These are phyloP conservation scores for Amphipyra berbera DNA, from an alignment of 2,888 invertebrate species.

Conservation along the genomic window DNA sequence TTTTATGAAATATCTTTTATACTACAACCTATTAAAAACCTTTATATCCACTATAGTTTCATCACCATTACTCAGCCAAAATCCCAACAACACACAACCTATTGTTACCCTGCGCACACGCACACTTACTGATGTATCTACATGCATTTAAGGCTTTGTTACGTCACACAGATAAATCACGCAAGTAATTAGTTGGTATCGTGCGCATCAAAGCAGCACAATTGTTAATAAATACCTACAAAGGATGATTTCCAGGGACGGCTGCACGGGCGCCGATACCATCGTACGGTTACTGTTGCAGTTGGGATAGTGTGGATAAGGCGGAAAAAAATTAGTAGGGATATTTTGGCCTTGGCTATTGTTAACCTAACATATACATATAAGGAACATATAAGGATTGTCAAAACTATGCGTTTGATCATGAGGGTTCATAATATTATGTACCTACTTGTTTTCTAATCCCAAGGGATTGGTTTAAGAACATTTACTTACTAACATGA, in stretches of 20 bases:
- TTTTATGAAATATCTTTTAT: too few relatives aligned
- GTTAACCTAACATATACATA: too few relatives aligned
- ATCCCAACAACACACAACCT: constrained; percentile 22
- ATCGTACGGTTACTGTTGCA: constrained; percentile 60
- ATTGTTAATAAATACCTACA: constrained; percentile 84
- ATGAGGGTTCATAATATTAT: too few relatives aligned
- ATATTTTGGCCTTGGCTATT: background rate
- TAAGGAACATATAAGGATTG: too few relatives aligned
- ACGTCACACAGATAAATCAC: constrained; percentile 68
- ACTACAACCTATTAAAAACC: background rate
- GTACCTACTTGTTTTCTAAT: too few relatives aligned
- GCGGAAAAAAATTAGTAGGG: background rate
- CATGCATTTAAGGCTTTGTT: constrained; percentile 38
- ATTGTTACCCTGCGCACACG: constrained; percentile 40
- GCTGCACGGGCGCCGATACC: constrained; percentile 65
- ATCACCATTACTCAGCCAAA: constrained; percentile 27
- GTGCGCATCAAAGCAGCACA: constrained; percentile 72
- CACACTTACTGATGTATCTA: constrained; percentile 7
- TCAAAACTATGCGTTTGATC: too few relatives aligned
- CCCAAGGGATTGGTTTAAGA: too few relatives aligned
- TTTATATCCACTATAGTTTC: background rate
- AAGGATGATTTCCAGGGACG: constrained; percentile 74
- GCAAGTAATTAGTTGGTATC: constrained; percentile 78
- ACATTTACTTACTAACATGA: too few relatives aligned
- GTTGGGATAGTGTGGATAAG: constrained; percentile 58